Conservation (phyloP, 2,113 vertebrate species). For the Colius striatus region DNA sequence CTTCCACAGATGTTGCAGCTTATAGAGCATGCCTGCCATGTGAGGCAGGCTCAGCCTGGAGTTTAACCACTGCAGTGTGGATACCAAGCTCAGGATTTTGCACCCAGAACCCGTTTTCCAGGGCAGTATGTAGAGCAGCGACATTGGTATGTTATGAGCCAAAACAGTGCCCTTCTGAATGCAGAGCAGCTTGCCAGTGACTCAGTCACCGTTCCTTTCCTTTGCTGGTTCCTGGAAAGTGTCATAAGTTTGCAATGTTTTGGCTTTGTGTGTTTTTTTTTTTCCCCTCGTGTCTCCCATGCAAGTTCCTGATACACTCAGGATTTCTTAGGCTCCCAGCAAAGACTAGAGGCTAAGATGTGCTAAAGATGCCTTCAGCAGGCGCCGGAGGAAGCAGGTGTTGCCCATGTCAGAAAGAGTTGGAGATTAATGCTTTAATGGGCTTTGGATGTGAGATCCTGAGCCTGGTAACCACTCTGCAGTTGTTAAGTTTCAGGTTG, state of each 20-base stretch:
- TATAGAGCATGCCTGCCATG: accelerated
- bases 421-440: not conserved
- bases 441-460: no score
- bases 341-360: not conserved
- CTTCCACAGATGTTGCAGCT: not conserved
- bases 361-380: not conserved
- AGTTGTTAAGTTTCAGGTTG: no score
- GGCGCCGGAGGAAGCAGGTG: not conserved
- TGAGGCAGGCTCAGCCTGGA: not conserved
- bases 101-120: not conserved
- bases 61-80: not conserved
- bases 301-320: not conserved
- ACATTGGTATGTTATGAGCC: not conserved
- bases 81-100: not conserved
- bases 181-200: not conserved
- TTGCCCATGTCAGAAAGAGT: not conserved
- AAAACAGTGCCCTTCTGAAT: not conserved
- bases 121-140: not conserved
- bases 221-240: not conserved
- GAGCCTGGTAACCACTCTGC: no score
- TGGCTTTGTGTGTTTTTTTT: not conserved
- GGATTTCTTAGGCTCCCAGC: not conserved
- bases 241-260: not conserved
- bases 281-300: not conserved
- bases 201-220: not conserved